Base-by-base conservation (phyloP, 2,797 vertebrate species). In the Euphonia xanthogaster region DNA sequence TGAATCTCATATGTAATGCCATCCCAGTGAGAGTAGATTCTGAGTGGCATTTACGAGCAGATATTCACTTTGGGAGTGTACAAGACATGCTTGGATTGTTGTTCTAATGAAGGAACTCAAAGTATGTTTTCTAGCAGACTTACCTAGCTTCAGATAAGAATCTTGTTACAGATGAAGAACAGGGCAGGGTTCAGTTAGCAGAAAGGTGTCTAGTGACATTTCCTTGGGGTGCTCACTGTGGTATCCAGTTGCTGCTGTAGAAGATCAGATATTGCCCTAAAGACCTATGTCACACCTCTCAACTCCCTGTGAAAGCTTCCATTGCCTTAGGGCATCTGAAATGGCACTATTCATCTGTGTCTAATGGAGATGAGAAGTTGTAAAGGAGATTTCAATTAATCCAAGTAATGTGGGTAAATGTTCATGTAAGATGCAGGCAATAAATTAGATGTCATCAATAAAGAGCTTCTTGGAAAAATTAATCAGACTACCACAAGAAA, bases 381-480 rank as follows among this genome's bases (percentile, higher is more conserved):
- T 77, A 77, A 92, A 94, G 39, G 42, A 94, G 42, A 86, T 92
- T 88, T 81, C 83, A 88, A 23, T 95, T 95, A 72, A 42, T 53
- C 22, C 42, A 60, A 70, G 40, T 75, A 80, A 83, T 42, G 31
- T 61, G 54, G 20, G 61, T 67, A 95, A 93, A 86, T 53, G 12
- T 55, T 88, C 33, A 21, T 74, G 75, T 12, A 80, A 90, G 37
- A 77, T 30, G 17, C 23, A 67, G 91, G 63, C 30, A 83, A 71
- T 63, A 77, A 93, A 88, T 85, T 67, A 91, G 47, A 66, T 45
- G 40, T 53, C 61, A 76, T 83, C 40, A 73, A 40, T 63, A 67
- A 39, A 83, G 16, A 25, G 21, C 11, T 80, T 66, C 60, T 71
- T 77, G 53, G 44, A 80, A 88, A 90, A 80, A 89, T 39, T 75